These are phyloP conservation scores for Martes flavigula DNA, from an alignment of 2,797 vertebrate species.

Conservation along the genomic window DNA sequence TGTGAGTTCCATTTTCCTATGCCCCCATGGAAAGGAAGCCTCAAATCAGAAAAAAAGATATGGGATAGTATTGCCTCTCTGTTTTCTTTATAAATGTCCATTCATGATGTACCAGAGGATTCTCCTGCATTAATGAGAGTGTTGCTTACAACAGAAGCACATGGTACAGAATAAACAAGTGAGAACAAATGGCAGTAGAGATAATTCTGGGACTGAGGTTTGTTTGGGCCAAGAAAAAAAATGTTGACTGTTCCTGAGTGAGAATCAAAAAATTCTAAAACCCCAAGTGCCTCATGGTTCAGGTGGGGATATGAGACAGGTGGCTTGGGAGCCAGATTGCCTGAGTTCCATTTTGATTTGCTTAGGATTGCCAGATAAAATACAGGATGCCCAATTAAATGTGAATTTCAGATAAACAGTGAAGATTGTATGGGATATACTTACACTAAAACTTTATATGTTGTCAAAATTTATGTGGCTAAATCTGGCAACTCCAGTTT, in stretches of 20 bases:
- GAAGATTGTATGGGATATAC: background rate
- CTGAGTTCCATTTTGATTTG: background rate
- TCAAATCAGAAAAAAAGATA: background rate
- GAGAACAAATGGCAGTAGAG: background rate
- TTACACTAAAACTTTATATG: background rate
- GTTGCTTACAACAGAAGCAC: background rate
- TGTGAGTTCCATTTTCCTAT: background rate
- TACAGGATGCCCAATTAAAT: background rate
- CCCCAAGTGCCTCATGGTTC: background rate
- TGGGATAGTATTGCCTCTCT: background rate
- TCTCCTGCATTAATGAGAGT: background rate
- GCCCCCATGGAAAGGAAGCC: background rate
- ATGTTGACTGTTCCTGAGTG: background rate
- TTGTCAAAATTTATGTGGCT: background rate
- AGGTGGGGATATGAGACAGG: too few relatives aligned
- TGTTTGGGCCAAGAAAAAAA: background rate
- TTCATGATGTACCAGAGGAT: background rate
- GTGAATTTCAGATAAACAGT: background rate
- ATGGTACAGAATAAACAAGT: fast-evolving
- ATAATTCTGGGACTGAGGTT: too few relatives aligned
- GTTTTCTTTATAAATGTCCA: background rate
- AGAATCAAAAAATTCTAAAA: background rate
- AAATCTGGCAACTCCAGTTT: background rate
- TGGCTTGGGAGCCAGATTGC: background rate
- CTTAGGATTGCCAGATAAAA: background rate